These are phyloP conservation scores for Abscondita cerata DNA, from an alignment of 2,888 invertebrate species.

Conservation along the genomic window DNA sequence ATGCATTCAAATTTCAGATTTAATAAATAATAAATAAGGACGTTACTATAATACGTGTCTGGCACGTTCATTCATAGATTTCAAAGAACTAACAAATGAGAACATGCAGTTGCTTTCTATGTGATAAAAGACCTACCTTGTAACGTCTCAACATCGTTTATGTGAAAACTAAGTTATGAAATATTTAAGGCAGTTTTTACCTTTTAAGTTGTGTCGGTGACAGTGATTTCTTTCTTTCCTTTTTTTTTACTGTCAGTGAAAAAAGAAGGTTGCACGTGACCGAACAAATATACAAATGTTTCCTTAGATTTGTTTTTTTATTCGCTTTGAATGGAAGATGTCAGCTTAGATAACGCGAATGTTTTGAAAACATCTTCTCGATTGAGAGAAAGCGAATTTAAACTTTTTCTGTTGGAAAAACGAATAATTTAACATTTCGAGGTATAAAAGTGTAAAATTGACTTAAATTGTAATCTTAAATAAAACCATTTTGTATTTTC, in stretches of 20 bases:
- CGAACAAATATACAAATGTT: constrained; percentile 35
- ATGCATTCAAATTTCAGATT: not conserved
- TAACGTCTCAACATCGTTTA: constrained; percentile 40
- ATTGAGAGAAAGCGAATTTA: constrained; percentile 20
- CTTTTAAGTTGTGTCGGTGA: constrained; percentile 31
- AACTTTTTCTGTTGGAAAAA: constrained; percentile 15
- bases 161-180: constrained; percentile 39
- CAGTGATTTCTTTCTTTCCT: constrained; percentile 33
- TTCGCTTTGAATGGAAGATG: constrained; percentile 33
- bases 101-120: constrained; percentile 36
- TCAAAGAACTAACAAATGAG: constrained; percentile 33
- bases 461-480: constrained; percentile 17
- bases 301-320: constrained; percentile 31
- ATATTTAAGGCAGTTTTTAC: constrained; percentile 42
- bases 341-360: constrained; percentile 34
- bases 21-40: constrained; percentile 13
- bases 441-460: constrained; percentile 6
- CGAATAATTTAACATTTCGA: not conserved
- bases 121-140: constrained; percentile 41
- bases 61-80: constrained; percentile 18
- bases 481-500: not conserved
- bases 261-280: constrained; percentile 22
- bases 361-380: constrained; percentile 27
- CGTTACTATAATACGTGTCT: constrained; percentile 6
- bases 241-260: constrained; percentile 19